Evolutionary conservation across 1,140 invertebrate genomes (phyloP).

Genomic region (honey bee (Apis mellifera)): DNA sequence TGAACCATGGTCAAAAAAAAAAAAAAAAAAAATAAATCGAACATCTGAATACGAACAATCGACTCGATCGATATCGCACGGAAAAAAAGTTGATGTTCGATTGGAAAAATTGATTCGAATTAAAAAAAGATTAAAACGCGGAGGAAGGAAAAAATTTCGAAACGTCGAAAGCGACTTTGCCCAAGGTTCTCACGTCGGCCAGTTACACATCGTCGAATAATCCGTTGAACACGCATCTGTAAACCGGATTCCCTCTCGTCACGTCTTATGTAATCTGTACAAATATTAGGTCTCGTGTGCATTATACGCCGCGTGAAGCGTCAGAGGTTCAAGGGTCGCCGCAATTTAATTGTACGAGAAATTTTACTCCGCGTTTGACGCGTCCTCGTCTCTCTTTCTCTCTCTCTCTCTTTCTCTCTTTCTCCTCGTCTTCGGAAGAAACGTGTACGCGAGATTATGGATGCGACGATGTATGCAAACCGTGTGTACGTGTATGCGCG

Average conservation of each 20-base stretch:
- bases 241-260: neutral
- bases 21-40: too few relatives aligned
- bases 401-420: too few relatives aligned
- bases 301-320: slow-evolving; percentile 37
- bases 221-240: neutral
- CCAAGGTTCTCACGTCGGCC: slow-evolving; percentile 5
- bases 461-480: slow-evolving; percentile 24
- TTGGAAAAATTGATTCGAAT: too few relatives aligned
- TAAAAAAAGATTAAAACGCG: neutral
- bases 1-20: too few relatives aligned
- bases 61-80: too few relatives aligned
- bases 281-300: neutral
- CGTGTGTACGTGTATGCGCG: neutral
- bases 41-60: too few relatives aligned
- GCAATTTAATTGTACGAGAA: slow-evolving; percentile 38
- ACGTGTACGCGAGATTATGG: slow-evolving; percentile 29
- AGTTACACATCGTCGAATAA: neutral
- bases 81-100: too few relatives aligned
- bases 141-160: neutral
- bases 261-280: neutral
- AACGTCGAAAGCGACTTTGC: neutral
- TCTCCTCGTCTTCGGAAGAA: neutral
- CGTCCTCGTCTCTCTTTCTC: neutral
- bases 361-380: slow-evolving; percentile 19
- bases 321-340: slow-evolving; percentile 35